phyloP scores from a whole-genome alignment of 2,888 invertebrate species.

The Tetragonula carbonaria region DNA sequence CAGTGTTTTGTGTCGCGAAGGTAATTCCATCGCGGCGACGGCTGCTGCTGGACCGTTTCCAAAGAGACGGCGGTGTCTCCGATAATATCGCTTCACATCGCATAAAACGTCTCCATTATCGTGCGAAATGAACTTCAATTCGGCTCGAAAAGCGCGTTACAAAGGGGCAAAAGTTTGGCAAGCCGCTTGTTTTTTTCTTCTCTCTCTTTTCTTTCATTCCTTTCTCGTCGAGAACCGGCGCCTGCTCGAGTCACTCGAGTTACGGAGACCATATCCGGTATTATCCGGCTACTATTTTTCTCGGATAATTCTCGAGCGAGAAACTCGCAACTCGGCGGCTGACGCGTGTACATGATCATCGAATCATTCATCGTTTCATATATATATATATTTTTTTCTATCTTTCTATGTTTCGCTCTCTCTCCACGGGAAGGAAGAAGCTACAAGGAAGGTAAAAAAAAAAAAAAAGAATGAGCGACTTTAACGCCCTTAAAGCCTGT shows the following conservation, averaged over 20 bases:
- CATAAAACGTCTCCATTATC: conserved; percentile 78
- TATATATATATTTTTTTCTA: not conserved
- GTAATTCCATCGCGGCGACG: conserved; percentile 76
- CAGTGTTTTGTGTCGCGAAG: conserved; percentile 64
- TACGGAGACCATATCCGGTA: too few relatives aligned
- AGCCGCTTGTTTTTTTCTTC: conserved; percentile 19
- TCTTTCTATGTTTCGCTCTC: not conserved
- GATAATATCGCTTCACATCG: conserved; percentile 79
- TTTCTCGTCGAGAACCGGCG: not conserved
- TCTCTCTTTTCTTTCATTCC: not conserved
- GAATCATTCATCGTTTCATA: too few relatives aligned
- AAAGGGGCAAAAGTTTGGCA: conserved; percentile 73
- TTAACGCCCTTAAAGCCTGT: too few relatives aligned
- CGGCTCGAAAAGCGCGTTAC: conserved; percentile 74
- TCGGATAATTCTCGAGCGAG: too few relatives aligned
- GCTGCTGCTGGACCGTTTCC: conserved; percentile 76
- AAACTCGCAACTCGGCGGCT: too few relatives aligned
- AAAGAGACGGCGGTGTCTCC: conserved; percentile 63
- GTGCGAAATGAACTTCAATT: conserved; percentile 73
- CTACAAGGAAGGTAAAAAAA: not conserved
- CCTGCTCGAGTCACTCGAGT: not conserved
- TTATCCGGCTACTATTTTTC: too few relatives aligned
- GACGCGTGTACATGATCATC: too few relatives aligned
- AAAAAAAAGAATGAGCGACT: too few relatives aligned
- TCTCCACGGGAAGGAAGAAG: not conserved